phyloP scores from a whole-genome alignment of 1,140 invertebrate genomes.

The Littorina saxatilis region DNA sequence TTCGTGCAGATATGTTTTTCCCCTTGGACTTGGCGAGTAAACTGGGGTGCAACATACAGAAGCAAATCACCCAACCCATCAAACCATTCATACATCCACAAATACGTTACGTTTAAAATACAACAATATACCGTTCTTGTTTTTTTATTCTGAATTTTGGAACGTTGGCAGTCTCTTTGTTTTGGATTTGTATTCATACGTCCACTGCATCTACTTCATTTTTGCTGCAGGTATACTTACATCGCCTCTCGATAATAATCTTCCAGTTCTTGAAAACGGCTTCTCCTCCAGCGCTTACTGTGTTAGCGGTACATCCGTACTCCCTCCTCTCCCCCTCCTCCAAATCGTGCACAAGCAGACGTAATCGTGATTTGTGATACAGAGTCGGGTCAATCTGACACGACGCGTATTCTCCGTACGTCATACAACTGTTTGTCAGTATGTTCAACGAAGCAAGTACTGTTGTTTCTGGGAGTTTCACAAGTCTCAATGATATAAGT shows the following conservation, averaged over 20 bases:
- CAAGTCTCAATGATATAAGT: conserved; percentile 1
- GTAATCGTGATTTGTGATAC: background rate
- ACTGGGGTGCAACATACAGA: too few species aligned
- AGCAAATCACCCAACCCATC: too few species aligned
- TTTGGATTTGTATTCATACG: too few species aligned
- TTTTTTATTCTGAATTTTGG: too few species aligned
- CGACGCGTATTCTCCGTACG: background rate
- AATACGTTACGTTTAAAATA: too few species aligned
- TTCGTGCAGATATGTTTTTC: too few species aligned
- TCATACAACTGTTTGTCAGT: background rate
- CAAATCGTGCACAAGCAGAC: conserved; percentile 24
- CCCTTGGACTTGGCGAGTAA: too few species aligned
- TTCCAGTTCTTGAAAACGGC: conserved; percentile 5
- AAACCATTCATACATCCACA: too few species aligned
- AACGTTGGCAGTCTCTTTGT: too few species aligned
- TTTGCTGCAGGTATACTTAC: too few species aligned
- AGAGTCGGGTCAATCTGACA: conserved; percentile 7
- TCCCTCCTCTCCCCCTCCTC: conserved; percentile 27
- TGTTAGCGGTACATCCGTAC: conserved; percentile 20
- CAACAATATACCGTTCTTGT: too few species aligned
- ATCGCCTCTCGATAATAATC: background rate
- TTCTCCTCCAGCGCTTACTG: background rate
- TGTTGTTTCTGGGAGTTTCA: background rate
- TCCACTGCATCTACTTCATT: too few species aligned
- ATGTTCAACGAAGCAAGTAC: conserved; percentile 7